These are phyloP conservation scores for Pelecanoides urinatrix DNA, from an alignment of 2,113 vertebrate genomes.

Conservation along the genomic window DNA sequence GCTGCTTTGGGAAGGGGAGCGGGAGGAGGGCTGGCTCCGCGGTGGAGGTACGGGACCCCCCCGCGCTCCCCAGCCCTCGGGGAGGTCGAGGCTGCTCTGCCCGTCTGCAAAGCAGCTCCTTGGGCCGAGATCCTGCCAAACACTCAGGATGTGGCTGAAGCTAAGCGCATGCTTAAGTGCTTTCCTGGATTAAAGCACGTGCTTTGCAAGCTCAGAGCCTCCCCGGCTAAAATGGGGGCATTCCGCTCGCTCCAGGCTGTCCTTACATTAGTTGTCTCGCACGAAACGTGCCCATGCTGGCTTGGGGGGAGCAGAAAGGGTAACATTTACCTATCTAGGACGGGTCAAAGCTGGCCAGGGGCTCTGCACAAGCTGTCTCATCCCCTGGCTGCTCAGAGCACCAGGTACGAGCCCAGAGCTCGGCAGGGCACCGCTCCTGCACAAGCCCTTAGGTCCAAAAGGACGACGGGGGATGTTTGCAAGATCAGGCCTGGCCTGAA, in stretches of 20 bases:
- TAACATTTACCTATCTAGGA: background rate
- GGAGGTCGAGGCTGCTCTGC: background rate
- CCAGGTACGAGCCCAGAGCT: background rate
- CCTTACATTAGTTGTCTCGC: fast-evolving
- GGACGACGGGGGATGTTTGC: background rate
- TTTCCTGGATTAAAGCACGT: background rate
- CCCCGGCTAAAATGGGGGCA: fast-evolving
- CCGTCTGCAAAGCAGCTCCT: background rate
- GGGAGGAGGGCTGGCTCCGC: fast-evolving
- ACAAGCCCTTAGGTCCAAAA: background rate
- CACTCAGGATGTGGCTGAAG: background rate
- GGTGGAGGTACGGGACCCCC: too few species aligned
- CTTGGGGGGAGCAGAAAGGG: background rate
- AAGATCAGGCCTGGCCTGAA: background rate
- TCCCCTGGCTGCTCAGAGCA: background rate
- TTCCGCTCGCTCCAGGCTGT: background rate
- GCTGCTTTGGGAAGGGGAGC: background rate
- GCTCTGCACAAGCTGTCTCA: background rate
- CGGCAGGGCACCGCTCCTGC: too few species aligned
- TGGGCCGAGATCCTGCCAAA: background rate
- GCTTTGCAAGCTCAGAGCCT: background rate
- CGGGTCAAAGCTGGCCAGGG: fast-evolving
- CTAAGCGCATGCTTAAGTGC: background rate
- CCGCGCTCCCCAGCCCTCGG: background rate
- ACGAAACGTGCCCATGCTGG: background rate